Conservation (phyloP, 2,888 invertebrate genomes). For the Nematopogon swammerdamellus region DNA sequence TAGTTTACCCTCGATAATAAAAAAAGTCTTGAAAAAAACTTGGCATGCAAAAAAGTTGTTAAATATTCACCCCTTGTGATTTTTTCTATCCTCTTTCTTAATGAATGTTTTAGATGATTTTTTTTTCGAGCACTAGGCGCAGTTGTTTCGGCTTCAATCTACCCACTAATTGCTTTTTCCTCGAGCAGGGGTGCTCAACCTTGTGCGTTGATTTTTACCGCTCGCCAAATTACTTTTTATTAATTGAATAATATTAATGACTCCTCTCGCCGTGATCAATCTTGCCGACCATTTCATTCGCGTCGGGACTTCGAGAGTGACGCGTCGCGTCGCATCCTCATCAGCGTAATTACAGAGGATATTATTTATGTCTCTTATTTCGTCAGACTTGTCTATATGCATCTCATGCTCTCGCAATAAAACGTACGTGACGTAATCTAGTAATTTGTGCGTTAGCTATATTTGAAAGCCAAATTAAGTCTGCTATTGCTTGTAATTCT, state of each 20-base stretch:
- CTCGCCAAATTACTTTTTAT: slow-evolving; percentile 53
- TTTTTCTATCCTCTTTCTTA: slow-evolving; percentile 29
- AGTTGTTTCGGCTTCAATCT: slow-evolving; percentile 57
- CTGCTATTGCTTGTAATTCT: no score
- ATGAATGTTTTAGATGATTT: slow-evolving; percentile 45
- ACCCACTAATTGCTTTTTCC: slow-evolving; percentile 58
- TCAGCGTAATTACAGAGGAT: slow-evolving; percentile 13
- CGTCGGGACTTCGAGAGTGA: slow-evolving; percentile 39
- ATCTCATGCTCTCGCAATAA: not conserved
- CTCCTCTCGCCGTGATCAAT: slow-evolving; percentile 46
- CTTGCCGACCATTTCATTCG: slow-evolving; percentile 54
- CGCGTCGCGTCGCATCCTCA: slow-evolving; percentile 30
- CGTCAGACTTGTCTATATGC: not conserved
- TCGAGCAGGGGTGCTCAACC: slow-evolving; percentile 14
- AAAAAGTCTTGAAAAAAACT: slow-evolving; percentile 39
- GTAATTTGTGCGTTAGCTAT: no score
- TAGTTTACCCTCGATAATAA: slow-evolving; percentile 43
- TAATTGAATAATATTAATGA: slow-evolving; percentile 59
- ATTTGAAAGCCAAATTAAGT: no score
- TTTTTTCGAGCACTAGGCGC: slow-evolving; percentile 39
- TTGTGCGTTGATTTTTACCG: slow-evolving; percentile 37
- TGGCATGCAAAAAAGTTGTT: slow-evolving; percentile 55
- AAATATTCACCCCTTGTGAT: slow-evolving; percentile 55
- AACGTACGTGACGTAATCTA: no score
- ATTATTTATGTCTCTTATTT: slow-evolving; percentile 20